Base-by-base conservation (phyloP, 2,113 vertebrate genomes). In the Circaetus gallicus region DNA sequence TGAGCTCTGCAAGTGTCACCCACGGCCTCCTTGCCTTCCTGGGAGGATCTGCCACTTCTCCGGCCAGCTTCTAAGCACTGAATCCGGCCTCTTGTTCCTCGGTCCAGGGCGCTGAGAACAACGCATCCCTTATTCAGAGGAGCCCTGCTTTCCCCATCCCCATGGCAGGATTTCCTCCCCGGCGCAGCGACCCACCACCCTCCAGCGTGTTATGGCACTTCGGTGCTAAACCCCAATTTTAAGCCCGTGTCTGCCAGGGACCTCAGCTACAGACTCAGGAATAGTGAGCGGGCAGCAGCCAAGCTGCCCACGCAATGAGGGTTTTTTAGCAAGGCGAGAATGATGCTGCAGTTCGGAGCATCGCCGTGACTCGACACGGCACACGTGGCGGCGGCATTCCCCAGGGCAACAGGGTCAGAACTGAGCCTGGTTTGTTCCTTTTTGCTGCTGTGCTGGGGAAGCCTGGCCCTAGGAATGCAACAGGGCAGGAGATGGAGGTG, bases 351-450 rank as follows among this genome's bases (percentile, higher is more conserved):
- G 43, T 10, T 76, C 7, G 2, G 61, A 92, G n/a, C 36, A 36
- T n/a, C 83, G 12, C 63, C 0, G 4, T 65, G 52, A 34, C 52
- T 67, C 4, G 2, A 24, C 2, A 5, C 1, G 2, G 69, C 59
- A 53, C 40, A 29, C 0, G 1, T 2, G 2, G 50, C 6, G 1
- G 50, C 6, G 6, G 26, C 1, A 0, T 7, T 71, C 52, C 32
- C 38, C 24, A 2, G 0, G 1, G 56, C 52, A 72, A 15, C 0
- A 4, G 43, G n/a, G 38, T 50, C 73, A 49, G 20, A 73, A 63
- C 25, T 3, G 25, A 85, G 53, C 66, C 40, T 13, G 25, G 16
- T 25, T 45, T 15, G n/a, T 6, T 73, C 50, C 19, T 73, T 85
- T 65, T 21, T 40, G 31, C 36, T 71, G 38, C 29, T 28, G 13